Conservation (phyloP, 2,888 invertebrate species). For the Eulithis testata region DNA sequence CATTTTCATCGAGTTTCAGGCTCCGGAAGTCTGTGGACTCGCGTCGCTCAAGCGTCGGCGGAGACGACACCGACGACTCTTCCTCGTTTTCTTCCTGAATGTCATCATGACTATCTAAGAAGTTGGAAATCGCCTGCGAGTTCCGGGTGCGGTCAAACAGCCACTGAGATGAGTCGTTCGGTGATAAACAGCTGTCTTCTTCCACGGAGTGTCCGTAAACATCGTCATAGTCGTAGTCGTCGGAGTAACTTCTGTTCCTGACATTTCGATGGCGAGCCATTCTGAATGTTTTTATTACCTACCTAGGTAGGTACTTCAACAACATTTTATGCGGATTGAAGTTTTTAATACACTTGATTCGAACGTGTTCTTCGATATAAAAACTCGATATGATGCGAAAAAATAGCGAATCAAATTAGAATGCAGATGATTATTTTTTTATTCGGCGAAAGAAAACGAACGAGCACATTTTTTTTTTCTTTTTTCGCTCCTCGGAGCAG, state of each 20-base stretch:
- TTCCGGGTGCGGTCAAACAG: conserved; percentile 92
- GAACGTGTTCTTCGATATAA: conserved; percentile 47
- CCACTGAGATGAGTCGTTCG: conserved; percentile 93
- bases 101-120: conserved; percentile 89
- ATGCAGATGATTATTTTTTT: too few relatives aligned
- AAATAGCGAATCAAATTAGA: too few relatives aligned
- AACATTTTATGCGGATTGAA: conserved; percentile 23
- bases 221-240: conserved; percentile 96
- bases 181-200: conserved; percentile 96
- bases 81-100: conserved; percentile 88
- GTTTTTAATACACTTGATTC: conserved; percentile 37
- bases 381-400: neutral
- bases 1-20: conserved; percentile 85
- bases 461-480: too few relatives aligned
- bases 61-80: conserved; percentile 57
- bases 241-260: conserved; percentile 92
- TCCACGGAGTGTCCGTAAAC: conserved; percentile 97
- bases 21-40: conserved; percentile 80
- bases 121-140: conserved; percentile 90
- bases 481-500: too few relatives aligned
- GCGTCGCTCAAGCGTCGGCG: conserved; percentile 59
- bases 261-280: conserved; percentile 96
- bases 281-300: conserved; percentile 27
- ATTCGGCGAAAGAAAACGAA: too few relatives aligned
- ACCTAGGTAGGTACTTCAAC: conserved; percentile 7